Evolutionary conservation across 2,888 invertebrate species (phyloP), one percentile per base, ranked within the genome.

Genomic region (Stegophylla sp.): DNA sequence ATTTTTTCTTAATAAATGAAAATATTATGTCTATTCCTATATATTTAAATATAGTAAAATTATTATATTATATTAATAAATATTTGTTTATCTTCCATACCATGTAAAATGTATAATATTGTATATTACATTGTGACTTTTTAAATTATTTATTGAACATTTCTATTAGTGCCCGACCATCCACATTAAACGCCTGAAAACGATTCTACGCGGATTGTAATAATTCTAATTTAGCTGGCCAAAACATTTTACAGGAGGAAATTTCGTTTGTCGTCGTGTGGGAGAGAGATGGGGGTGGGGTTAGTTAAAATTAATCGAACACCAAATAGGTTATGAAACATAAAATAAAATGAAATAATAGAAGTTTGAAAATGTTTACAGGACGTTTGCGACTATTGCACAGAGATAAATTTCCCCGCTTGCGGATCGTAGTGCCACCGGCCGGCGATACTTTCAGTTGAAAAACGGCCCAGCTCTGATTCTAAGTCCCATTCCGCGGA

Each of bases 361-460:
- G 23, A 75, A 23, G 41, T 51, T 51, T 28, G n/a, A 48, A 61
- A 48, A 61, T 61, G 15, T 74, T 75, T 75, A 53, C 20, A 13
- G 26, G 41, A 71, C 34, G 17, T 64, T 64, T 64, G 41, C 10
- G 17, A 23, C n/a, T 74, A 74, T 61, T 48, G 48, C 1, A n/a
- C 10, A 26, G 20, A 75, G 51, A 12, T 53, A 26, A 26, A 48
- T 43, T 64, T 43, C 0, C n/a, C n/a, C 26, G n/a, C 15, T 53
- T 12, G 17, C n/a, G 43, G 28, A 15, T 15, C 13, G 23, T 28
- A 48, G 28, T 28, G 5, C 63, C n/a, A 7, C 23, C 15, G 13
- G 28, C 41, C 4, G 23, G 23, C 15, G 51, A 26, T 53, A 64
- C 23, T 75, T 66, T 26, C n/a, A 3, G 41, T 51, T 13, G 64